Evolutionary conservation across 2,797 vertebrate species (phyloP).

Genomic region (Protosalanx chinensis): DNA sequence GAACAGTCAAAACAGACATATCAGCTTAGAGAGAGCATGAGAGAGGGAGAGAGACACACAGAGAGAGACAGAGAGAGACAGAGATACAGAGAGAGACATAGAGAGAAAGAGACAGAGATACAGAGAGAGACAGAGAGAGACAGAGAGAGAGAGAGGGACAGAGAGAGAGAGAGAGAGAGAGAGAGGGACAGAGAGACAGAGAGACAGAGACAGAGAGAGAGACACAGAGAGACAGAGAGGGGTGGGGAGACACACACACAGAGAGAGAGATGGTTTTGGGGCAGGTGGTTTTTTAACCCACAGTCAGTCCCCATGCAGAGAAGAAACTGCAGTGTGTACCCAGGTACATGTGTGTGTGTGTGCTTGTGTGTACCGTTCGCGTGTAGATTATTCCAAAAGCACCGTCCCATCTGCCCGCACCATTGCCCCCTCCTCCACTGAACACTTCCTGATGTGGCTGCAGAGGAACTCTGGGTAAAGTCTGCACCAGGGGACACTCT

Average conservation of each 20-base stretch:
- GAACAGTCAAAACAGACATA: conserved; percentile 8
- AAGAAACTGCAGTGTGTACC: not conserved
- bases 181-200: not conserved
- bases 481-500: not conserved
- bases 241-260: not conserved
- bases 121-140: not conserved
- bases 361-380: not conserved
- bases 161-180: not conserved
- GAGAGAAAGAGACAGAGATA: too few relatives aligned
- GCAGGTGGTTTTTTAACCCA: not conserved
- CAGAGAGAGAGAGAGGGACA: not conserved
- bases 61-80: not conserved
- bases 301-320: not conserved
- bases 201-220: not conserved
- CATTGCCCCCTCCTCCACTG: not conserved
- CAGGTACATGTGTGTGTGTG: not conserved
- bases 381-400: not conserved
- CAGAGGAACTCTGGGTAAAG: not conserved
- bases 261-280: not conserved
- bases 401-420: not conserved
- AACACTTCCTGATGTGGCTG: conserved; percentile 1
- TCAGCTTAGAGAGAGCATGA: not conserved
- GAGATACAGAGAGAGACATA: not conserved
- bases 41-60: not conserved
- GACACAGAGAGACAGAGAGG: not conserved